Evolutionary conservation across 1,140 invertebrate genomes (phyloP).

Genomic region (Steinernema feltiae): DNA sequence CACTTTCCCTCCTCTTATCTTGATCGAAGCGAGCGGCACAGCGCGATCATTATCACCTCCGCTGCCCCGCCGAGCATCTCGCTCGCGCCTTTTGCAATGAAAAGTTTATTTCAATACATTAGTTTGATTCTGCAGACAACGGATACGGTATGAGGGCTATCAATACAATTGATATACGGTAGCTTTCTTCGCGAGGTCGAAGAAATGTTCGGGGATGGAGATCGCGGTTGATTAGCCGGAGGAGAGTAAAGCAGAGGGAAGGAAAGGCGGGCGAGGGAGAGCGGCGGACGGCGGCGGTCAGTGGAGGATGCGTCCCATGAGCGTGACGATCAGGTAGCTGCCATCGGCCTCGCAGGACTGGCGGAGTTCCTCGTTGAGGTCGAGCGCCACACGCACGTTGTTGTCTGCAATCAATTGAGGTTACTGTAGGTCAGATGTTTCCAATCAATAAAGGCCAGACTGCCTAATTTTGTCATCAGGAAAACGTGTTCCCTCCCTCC

Average conservation of each 20-base stretch:
- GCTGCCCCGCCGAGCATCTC: no score
- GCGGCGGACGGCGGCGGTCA: no score
- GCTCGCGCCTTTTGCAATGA: no score
- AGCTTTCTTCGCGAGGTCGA: neutral
- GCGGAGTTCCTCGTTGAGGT: neutral
- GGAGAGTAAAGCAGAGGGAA: neutral
- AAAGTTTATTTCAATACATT: neutral
- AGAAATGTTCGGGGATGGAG: neutral
- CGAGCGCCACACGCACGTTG: neutral
- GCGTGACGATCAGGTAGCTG: neutral
- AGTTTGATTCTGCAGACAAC: neutral
- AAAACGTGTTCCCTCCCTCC: neutral
- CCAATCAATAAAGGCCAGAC: no score
- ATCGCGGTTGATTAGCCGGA: neutral
- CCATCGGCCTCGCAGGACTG: neutral
- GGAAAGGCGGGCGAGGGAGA: no score
- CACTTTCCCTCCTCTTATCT: neutral
- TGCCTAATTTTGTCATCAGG: no score
- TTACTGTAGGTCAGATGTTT: neutral
- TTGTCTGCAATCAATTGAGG: neutral
- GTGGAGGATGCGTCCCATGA: neutral
- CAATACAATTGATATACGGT: conserved; percentile 12
- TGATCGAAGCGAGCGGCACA: neutral
- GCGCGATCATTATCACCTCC: no score
- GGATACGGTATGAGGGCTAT: neutral